Evolutionary conservation across 2,888 invertebrate genomes (phyloP).

Genomic region (Mythimna impura): DNA sequence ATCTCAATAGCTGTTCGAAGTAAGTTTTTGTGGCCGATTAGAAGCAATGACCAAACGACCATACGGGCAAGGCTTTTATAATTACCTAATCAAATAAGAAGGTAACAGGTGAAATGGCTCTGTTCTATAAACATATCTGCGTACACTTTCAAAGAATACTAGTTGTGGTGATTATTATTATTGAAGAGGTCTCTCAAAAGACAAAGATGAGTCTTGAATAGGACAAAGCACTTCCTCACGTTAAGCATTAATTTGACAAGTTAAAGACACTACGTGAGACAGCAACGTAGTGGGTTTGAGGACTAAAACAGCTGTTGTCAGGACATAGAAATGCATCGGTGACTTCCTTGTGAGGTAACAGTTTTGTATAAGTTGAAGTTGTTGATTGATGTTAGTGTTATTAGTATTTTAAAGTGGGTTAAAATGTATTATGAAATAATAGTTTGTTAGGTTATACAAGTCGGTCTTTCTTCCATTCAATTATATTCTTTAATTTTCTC

Average conservation of each 20-base stretch:
- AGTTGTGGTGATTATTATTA: background rate
- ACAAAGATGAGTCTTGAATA: background rate
- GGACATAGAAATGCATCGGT: background rate
- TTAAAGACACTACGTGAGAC: background rate
- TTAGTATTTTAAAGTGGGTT: background rate
- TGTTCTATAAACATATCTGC: background rate
- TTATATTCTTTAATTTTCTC: no score
- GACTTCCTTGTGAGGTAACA: conserved; percentile 22
- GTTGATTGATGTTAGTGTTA: background rate
- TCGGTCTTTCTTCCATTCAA: no score
- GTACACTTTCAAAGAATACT: background rate
- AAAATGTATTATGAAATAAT: background rate
- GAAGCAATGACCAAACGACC: no score
- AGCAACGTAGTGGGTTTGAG: background rate
- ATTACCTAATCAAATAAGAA: no score
- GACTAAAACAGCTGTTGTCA: background rate
- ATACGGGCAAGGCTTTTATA: no score
- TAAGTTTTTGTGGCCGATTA: no score
- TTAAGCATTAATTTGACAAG: background rate
- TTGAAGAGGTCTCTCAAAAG: conserved; percentile 5
- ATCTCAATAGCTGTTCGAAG: no score
- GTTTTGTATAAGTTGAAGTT: background rate
- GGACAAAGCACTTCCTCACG: conserved; percentile 1
- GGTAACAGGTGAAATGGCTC: no score
- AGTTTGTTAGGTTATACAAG: background rate